phyloP scores from a whole-genome alignment of 2,113 vertebrate genomes.

The Labrus mixtus region DNA sequence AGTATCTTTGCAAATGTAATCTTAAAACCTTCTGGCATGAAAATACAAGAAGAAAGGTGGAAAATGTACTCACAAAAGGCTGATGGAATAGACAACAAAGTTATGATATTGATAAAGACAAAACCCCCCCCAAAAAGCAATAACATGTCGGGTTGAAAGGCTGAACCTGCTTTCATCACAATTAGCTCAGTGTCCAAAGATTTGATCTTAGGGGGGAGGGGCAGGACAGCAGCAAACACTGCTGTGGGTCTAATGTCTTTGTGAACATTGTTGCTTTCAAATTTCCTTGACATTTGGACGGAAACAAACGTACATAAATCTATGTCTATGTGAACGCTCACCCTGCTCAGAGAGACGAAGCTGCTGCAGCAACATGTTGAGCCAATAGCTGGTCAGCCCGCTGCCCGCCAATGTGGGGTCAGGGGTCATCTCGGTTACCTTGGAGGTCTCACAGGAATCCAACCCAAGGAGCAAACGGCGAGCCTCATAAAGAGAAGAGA shows the following conservation, averaged over 20 bases:
- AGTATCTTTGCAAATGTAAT: no score
- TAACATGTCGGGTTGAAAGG: not conserved
- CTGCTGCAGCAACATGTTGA: constrained; percentile 83
- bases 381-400: constrained; percentile 80
- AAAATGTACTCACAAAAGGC: no score
- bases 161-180: not conserved
- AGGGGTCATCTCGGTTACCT: constrained; percentile 59
- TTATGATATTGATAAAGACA: no score
- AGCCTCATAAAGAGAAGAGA: constrained; percentile 81
- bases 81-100: no score
- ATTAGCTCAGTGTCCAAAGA: not conserved
- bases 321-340: constrained; percentile 45
- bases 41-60: no score
- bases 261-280: not conserved
- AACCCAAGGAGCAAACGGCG: constrained; percentile 80
- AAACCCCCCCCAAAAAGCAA: no score
- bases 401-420: constrained; percentile 65
- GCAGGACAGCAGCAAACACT: no score
- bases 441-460: constrained; percentile 74
- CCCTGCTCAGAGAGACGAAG: constrained; percentile 81
- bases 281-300: no score
- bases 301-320: not conserved
- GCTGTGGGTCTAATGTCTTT: not conserved
- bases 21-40: no score
- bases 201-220: not conserved